Evolutionary conservation across 1,140 invertebrate species (phyloP).

Genomic region (Bombus vancouverensis): DNA sequence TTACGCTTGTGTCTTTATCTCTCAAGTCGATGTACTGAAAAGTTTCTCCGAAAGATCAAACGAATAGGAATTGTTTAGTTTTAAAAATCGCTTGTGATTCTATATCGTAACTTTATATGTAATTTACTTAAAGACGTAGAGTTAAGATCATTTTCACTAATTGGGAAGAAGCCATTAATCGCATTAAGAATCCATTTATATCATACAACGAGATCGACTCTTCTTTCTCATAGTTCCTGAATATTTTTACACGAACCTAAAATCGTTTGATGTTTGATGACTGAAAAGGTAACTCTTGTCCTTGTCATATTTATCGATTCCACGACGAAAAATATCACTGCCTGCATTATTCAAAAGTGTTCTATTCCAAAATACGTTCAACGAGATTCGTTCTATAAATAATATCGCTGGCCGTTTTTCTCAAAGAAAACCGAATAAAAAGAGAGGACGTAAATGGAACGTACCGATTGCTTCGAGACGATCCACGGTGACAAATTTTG

Average conservation of each 20-base stretch:
- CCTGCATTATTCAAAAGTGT: conserved; percentile 7
- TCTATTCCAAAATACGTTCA: not conserved
- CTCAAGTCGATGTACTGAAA: not conserved
- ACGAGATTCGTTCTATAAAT: not conserved
- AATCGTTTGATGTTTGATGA: not conserved
- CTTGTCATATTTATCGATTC: not conserved
- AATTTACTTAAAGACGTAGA: not conserved
- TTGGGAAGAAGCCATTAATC: no score
- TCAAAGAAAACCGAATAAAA: no score
- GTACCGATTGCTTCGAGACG: conserved; percentile 54
- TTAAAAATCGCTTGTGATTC: not conserved
- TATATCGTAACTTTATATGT: not conserved
- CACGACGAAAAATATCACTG: conserved; percentile 10
- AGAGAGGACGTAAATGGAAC: not conserved
- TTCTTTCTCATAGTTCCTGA: conserved; percentile 26
- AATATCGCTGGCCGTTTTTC: not conserved
- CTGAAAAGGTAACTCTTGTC: not conserved
- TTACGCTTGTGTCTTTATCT: not conserved
- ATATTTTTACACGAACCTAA: not conserved
- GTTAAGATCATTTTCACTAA: not conserved
- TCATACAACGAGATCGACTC: conserved; percentile 20
- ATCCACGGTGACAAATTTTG: conserved; percentile 50
- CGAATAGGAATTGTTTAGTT: conserved; percentile 4
- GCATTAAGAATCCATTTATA: conserved; percentile 32
- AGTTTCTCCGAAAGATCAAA: not conserved